Base-by-base conservation (phyloP, 2,113 vertebrate genomes). In the Chionodraco myersi region DNA sequence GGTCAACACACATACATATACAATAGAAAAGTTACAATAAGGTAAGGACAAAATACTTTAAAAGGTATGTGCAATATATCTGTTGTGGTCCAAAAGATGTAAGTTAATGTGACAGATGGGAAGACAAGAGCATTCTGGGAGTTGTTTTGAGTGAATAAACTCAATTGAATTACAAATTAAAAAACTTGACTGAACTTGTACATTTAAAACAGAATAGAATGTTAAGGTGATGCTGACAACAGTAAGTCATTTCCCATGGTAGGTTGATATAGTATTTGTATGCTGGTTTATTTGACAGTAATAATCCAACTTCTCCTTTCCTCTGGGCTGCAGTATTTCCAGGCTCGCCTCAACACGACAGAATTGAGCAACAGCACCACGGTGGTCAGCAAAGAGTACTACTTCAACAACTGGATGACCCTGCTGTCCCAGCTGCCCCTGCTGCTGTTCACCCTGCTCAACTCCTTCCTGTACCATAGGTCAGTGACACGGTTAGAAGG, bases 331-430 rank as follows among this genome's bases (percentile, higher is more conserved):
- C 64, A 97, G 96, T 97, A 97, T 88, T 97, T 97, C 79, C 94
- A 97, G 75, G 59, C 49, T 0, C 92, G 96, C 26, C 91, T 97
- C 0, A 92, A 95, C 75, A 64, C 57, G 0, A 64, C 88, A 1
- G 87, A 88, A 48, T 62, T 0, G 67, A 58, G 49, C 78, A 95
- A 96, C 21, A 77, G 88, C 34, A 95, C 93, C 0, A 0, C 0
- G n/a, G 52, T 18, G 2, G 26, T 30, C 1, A 66, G 0, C 0
- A 95, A 94, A 7, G 82, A 95, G 44, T 97, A 96, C 82, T 94
- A 95, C 90, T 98, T 97, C 92, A 96, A 96, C 92, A 97, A 96
- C 93, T 97, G 96, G 96, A 95, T 97, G 95, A 96, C 96, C 0
- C 92, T 98, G 23, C 94, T 97, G 1, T 97, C 97, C 70, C 96